A percentile compares a stretch with the other conserved stretches of the same genome.
Evolutionary conservation across 2,113 vertebrate species (phyloP).

Genomic region (Circaetus gallicus): DNA sequence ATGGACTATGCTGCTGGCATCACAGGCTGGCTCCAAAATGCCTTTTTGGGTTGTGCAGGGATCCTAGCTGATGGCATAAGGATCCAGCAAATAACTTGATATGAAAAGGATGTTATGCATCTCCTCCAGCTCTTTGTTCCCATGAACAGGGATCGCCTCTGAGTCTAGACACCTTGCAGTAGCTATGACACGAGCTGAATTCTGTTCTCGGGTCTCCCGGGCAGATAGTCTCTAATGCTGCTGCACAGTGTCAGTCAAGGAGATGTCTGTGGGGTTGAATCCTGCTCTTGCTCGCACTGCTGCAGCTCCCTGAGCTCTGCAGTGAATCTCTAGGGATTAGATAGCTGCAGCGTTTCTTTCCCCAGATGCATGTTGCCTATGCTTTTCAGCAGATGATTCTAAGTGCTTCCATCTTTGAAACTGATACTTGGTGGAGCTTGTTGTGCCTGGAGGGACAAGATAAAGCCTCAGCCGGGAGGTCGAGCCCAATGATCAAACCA

Average conservation of each 20-base stretch:
- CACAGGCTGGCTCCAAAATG: neutral
- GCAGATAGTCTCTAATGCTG: neutral
- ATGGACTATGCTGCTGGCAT: rapidly evolving
- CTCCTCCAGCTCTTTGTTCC: neutral
- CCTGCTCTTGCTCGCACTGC: neutral
- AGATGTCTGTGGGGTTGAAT: neutral
- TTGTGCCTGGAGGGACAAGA: neutral
- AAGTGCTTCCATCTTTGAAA: neutral
- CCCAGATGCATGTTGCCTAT: rapidly evolving
- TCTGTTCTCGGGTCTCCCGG: neutral
- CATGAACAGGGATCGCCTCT: rapidly evolving
- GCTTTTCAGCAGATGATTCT: neutral
- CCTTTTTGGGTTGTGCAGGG: neutral
- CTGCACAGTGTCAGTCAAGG: rapidly evolving
- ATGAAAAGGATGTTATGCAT: neutral
- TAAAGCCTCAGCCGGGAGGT: neutral
- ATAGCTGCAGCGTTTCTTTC: neutral
- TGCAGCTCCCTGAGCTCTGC: neutral
- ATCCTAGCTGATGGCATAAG: neutral
- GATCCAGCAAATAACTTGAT: neutral
- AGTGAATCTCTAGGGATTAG: neutral
- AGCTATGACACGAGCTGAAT: neutral
- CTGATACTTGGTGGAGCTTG: neutral
- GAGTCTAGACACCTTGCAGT: neutral
- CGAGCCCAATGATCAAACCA: neutral